Conservation (phyloP, 1,140 invertebrate species). For the Homalodisca vitripennis region DNA sequence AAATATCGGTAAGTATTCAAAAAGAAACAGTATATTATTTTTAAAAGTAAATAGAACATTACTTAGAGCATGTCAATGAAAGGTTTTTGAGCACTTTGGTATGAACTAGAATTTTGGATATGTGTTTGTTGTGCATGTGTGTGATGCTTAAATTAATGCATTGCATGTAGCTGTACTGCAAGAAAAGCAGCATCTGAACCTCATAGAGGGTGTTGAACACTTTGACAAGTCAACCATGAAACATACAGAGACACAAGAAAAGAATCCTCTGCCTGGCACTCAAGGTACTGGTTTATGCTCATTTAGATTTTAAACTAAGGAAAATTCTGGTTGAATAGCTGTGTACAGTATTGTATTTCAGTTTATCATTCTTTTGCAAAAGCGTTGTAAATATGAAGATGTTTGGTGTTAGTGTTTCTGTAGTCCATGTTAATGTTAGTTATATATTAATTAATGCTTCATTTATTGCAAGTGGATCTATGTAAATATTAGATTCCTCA, state of each 20-base stretch:
- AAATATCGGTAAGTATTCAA: too few species aligned
- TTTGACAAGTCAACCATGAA: slow-evolving; percentile 72
- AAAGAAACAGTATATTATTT: too few species aligned
- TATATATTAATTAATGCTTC: too few species aligned
- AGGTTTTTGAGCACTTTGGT: too few species aligned
- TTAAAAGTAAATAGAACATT: too few species aligned
- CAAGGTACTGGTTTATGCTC: slow-evolving; percentile 61
- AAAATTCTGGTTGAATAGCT: not conserved
- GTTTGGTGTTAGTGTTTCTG: too few species aligned
- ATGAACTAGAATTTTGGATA: too few species aligned
- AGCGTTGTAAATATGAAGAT: too few species aligned
- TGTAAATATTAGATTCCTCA: too few species aligned
- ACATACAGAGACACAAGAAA: slow-evolving; percentile 71
- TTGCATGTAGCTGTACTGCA: slow-evolving; percentile 58
- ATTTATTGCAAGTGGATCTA: too few species aligned
- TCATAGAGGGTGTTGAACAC: slow-evolving; percentile 67
- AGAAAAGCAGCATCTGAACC: slow-evolving; percentile 66
- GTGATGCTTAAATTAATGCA: slow-evolving; percentile 40
- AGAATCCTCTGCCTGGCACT: slow-evolving; percentile 71
- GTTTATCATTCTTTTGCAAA: not conserved
- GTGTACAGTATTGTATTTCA: not conserved
- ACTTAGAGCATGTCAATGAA: too few species aligned
- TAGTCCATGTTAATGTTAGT: too few species aligned
- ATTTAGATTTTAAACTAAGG: not conserved
- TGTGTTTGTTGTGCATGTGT: slow-evolving; percentile 36